Percentiles rank a stretch among this genome's conserved stretches.
Conservation (phyloP, 2,113 vertebrate genomes). For the Oryzias celebensis region DNA sequence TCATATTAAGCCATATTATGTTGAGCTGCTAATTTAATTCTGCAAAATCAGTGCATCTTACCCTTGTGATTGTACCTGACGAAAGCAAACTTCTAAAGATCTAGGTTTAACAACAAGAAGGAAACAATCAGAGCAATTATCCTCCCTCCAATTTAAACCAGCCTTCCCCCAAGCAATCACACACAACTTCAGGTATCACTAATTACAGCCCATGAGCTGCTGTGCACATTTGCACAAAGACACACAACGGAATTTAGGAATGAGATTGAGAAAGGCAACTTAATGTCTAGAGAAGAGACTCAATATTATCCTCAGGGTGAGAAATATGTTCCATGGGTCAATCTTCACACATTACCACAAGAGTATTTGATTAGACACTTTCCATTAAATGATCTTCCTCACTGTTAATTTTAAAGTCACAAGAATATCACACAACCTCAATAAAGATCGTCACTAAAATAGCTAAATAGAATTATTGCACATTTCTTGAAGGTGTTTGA, state of each 20-base stretch:
- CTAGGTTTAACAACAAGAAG: slow-evolving; percentile 75
- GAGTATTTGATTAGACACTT: slow-evolving; percentile 19
- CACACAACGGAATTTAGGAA: slow-evolving; percentile 36
- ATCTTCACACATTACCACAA: slow-evolving; percentile 22
- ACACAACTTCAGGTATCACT: slow-evolving; percentile 71
- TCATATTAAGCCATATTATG: not conserved
- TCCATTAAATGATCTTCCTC: slow-evolving; percentile 19
- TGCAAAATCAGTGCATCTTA: slow-evolving; percentile 20
- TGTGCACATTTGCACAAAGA: slow-evolving; percentile 50
- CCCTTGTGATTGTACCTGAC: slow-evolving; percentile 36
- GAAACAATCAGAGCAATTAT: slow-evolving; percentile 75
- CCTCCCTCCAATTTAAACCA: slow-evolving; percentile 73
- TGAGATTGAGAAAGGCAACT: slow-evolving; percentile 39
- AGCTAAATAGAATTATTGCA: slow-evolving; percentile 2
- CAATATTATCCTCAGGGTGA: slow-evolving; percentile 21
- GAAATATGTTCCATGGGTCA: slow-evolving; percentile 25
- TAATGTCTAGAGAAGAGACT: slow-evolving; percentile 33
- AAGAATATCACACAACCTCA: slow-evolving; percentile 9
- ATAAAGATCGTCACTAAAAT: not conserved
- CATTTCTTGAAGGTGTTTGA: slow-evolving; percentile 16
- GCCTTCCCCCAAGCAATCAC: slow-evolving; percentile 74
- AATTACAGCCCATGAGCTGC: slow-evolving; percentile 69
- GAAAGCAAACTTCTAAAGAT: slow-evolving; percentile 35
- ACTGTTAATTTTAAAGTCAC: slow-evolving; percentile 5
- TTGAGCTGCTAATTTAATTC: slow-evolving; percentile 25